Conservation (phyloP, 2,113 vertebrate genomes). For the Seriola dumerili region DNA sequence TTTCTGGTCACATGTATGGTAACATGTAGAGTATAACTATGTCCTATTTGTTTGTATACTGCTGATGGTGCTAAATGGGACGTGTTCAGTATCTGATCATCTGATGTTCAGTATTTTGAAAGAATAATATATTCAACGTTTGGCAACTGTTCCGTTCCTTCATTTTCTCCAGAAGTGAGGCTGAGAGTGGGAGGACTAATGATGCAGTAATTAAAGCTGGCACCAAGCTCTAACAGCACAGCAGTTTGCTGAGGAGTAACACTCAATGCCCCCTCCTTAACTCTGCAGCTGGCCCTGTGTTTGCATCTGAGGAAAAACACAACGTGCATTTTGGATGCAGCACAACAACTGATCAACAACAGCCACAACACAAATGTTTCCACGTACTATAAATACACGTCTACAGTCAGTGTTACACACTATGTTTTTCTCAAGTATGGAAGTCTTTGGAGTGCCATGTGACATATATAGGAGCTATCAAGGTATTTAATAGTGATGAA, state of each 20-base stretch:
- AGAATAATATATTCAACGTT: not conserved
- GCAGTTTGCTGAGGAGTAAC: constrained; percentile 47
- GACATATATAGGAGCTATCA: constrained; percentile 42
- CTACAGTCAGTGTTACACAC: not conserved
- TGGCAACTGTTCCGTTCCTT: constrained; percentile 1
- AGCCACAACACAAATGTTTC: not conserved
- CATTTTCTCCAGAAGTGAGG: constrained; percentile 44
- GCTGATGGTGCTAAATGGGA: not conserved
- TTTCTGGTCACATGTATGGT: too few species aligned
- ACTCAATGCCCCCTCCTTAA: not conserved
- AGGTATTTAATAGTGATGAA: constrained; percentile 31
- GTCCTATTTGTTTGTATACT: not conserved
- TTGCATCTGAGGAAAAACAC: constrained; percentile 40
- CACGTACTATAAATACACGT: not conserved
- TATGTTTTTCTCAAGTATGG: not conserved
- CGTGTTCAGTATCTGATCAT: not conserved
- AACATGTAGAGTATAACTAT: too few species aligned
- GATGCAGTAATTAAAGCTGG: constrained; percentile 58
- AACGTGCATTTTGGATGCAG: constrained; percentile 17
- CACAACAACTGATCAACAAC: not conserved
- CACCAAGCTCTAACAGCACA: constrained; percentile 25
- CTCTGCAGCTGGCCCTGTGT: constrained; percentile 31
- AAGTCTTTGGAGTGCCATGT: constrained; percentile 8
- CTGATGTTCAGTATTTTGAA: not conserved
- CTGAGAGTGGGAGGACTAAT: constrained; percentile 68